Conservation (phyloP, 2,888 invertebrate genomes). For the Parnassius glacialis region DNA sequence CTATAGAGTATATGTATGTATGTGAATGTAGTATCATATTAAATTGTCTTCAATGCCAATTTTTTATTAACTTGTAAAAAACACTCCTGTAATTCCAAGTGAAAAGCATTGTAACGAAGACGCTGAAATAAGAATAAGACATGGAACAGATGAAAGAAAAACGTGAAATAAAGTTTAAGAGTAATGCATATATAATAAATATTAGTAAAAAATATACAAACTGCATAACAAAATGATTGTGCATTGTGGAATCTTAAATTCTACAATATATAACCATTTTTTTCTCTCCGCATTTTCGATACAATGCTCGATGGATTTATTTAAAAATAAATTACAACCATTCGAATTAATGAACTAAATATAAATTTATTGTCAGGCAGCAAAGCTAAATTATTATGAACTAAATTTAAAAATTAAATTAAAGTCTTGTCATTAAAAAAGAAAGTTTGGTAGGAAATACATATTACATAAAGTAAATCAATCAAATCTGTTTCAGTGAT, state of each 20-base stretch:
- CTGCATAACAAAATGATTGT: too few relatives aligned
- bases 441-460: conserved; percentile 29
- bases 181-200: not conserved
- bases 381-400: conserved; percentile 46
- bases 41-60: too few relatives aligned
- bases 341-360: conserved; percentile 48
- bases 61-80: not conserved
- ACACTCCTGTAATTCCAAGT: conserved; percentile 20
- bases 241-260: too few relatives aligned
- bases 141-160: conserved; percentile 29
- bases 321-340: conserved; percentile 41
- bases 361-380: conserved; percentile 68
- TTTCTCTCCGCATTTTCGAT: conserved; percentile 36
- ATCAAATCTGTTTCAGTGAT: conserved; percentile 33
- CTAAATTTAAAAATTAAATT: conserved; percentile 43
- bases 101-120: conserved; percentile 32
- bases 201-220: too few relatives aligned
- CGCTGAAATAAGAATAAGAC: conserved; percentile 36
- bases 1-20: too few relatives aligned
- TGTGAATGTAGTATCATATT: too few relatives aligned
- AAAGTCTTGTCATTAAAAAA: conserved; percentile 52
- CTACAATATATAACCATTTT: too few relatives aligned
- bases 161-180: not conserved
- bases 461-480: conserved; percentile 26
- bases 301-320: conserved; percentile 42